Base-by-base conservation (phyloP, 2,888 invertebrate species). In the Tineola bisselliella region DNA sequence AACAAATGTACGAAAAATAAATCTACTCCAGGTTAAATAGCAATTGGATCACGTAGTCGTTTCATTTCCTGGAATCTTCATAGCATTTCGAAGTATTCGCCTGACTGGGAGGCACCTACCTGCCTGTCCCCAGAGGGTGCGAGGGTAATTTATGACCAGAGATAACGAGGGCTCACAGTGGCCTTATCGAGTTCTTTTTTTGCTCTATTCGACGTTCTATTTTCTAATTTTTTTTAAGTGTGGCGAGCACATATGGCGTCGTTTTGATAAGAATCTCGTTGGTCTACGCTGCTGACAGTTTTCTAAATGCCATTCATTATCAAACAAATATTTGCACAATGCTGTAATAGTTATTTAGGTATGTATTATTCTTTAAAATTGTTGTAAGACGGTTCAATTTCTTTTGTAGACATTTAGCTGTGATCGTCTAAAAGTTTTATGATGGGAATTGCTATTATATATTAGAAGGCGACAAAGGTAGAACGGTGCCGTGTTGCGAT, bases 11-110 rank as follows among this genome's bases (percentile, higher is more conserved):
- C 38, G 38, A 38, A 54, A 54, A 19, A 25, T 54, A 54, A 54
- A 25, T 54, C 25, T 8, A n/a, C 54, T 84, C 81, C 81, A 83
- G 74, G 79, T 79, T 73, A 81, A 84, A 84, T 81, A 73, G 80
- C 84, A 84, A 86, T 86, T 86, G 84, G 86, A 86, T 86, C 86
- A 86, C 86, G 86, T 84, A 86, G 81, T 73, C 75, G 77, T 79
- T 83, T 81, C 82, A 84, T 84, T 84, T 83, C 80, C 80, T 74
- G 75, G 78, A 75, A 78, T 78, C 73, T 75, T 76, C 71, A 72
- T 74, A 70, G 70, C 74, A 71, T 78, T 79, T 77, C 75, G 70
- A 71, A 75, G 73, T 74, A 76, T 72, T 71, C 67, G 30, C 33
- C 31, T 66, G 68, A 65, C 64, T 67, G 74, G 74, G 75, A 72